phyloP scores from a whole-genome alignment of 2,113 vertebrate genomes.

The Lepidothrix coronata region DNA sequence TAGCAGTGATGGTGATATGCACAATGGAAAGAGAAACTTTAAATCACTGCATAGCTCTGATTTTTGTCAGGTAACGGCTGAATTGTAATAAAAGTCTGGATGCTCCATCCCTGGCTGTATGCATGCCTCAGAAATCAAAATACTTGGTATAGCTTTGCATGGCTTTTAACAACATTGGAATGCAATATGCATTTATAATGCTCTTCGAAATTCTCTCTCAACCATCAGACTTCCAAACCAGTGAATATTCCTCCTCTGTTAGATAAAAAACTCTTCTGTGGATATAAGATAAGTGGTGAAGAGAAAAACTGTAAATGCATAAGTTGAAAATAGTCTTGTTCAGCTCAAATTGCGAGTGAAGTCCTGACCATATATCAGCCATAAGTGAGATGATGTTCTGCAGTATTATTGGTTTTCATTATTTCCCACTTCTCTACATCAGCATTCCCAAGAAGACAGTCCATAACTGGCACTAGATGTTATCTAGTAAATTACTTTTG shows the following conservation, averaged over 20 bases:
- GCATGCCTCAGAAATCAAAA: background rate
- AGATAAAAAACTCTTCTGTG: background rate
- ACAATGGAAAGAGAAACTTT: background rate
- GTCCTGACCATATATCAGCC: background rate
- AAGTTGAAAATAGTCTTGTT: background rate
- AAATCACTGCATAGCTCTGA: background rate
- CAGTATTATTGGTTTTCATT: background rate
- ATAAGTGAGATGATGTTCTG: background rate
- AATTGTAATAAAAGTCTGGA: background rate
- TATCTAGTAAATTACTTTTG: constrained; percentile 28
- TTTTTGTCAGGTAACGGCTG: background rate
- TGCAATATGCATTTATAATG: background rate
- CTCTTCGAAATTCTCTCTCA: background rate
- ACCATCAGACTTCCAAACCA: background rate
- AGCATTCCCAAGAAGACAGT: background rate
- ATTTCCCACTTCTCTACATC: background rate
- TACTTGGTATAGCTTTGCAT: background rate
- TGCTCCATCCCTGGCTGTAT: background rate
- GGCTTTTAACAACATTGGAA: background rate
- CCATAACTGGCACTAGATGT: background rate
- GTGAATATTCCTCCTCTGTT: background rate
- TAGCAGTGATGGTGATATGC: background rate
- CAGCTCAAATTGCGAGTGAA: background rate
- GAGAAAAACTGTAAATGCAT: background rate
- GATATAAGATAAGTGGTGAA: background rate